phyloP scores from a whole-genome alignment of 2,797 vertebrate species.

The Smutsia temminckii region DNA sequence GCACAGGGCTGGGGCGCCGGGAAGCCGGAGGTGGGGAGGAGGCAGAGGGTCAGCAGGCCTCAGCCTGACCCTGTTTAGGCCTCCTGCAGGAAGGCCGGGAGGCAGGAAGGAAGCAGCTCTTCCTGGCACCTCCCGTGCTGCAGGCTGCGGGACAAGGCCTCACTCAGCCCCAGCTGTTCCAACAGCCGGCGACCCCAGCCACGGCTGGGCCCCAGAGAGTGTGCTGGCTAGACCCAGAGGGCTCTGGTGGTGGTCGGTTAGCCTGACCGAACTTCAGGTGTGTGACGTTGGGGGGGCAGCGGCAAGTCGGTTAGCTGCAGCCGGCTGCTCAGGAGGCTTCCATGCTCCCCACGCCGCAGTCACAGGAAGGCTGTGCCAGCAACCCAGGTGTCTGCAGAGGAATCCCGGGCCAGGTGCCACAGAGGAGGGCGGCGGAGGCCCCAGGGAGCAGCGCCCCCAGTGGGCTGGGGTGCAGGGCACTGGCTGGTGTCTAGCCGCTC shows the following conservation, averaged over 20 bases:
- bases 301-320: not conserved
- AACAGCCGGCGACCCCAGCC: not conserved
- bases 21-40: not conserved
- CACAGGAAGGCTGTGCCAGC: not conserved
- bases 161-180: not conserved
- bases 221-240: not conserved
- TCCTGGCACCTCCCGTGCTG: not conserved
- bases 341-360: not conserved
- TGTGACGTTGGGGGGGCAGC: too few relatives aligned
- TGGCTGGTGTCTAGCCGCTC: not conserved
- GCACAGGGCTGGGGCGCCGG: not conserved
- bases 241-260: not conserved
- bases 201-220: too few relatives aligned
- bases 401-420: not conserved
- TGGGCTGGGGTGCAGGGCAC: not conserved
- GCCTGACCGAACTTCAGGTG: not conserved
- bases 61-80: not conserved
- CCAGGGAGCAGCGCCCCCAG: not conserved
- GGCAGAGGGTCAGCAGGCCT: not conserved
- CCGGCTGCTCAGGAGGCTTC: not conserved
- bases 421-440: not conserved
- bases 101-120: conserved; percentile 63
- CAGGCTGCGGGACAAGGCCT: not conserved
- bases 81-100: conserved; percentile 46
- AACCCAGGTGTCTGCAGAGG: not conserved